Conservation (phyloP, 2,113 vertebrate species). For the Picathartes gymnocephalus region DNA sequence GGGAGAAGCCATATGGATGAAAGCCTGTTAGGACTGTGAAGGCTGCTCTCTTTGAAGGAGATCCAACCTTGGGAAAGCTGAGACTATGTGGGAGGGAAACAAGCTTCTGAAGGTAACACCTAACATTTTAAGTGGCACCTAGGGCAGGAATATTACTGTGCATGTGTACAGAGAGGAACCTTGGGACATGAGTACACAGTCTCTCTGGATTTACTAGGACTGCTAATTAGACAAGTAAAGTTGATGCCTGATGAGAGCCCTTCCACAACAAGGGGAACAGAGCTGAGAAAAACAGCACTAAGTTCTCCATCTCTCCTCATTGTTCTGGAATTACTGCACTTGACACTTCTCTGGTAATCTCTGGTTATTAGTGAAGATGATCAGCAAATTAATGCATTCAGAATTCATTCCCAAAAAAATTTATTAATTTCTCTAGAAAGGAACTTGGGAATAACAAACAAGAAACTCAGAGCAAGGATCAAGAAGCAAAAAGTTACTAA, state of each 20-base stretch:
- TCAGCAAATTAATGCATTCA: not conserved
- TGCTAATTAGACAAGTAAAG: not conserved
- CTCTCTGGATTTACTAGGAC: not conserved
- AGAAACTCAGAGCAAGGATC: not conserved
- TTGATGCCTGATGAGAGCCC: not conserved
- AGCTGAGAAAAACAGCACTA: not conserved
- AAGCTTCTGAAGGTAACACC: not conserved
- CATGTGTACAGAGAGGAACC: not conserved
- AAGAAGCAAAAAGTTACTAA: not conserved
- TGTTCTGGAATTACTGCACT: not conserved
- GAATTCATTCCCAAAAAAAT: not conserved
- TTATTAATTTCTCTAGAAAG: not conserved
- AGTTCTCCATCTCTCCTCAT: not conserved
- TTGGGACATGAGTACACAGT: not conserved
- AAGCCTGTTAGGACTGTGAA: not conserved
- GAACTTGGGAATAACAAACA: not conserved
- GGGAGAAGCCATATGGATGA: not conserved
- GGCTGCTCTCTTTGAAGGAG: constrained; percentile 23
- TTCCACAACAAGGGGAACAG: not conserved
- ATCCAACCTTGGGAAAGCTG: not conserved
- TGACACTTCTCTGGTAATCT: not conserved
- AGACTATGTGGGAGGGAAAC: not conserved
- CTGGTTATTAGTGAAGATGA: not conserved
- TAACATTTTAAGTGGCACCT: not conserved
- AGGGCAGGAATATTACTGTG: not conserved